Evolutionary conservation across 1,140 invertebrate species (phyloP), one percentile per base, ranked within the genome.

Genomic region (Anoplophora glabripennis): DNA sequence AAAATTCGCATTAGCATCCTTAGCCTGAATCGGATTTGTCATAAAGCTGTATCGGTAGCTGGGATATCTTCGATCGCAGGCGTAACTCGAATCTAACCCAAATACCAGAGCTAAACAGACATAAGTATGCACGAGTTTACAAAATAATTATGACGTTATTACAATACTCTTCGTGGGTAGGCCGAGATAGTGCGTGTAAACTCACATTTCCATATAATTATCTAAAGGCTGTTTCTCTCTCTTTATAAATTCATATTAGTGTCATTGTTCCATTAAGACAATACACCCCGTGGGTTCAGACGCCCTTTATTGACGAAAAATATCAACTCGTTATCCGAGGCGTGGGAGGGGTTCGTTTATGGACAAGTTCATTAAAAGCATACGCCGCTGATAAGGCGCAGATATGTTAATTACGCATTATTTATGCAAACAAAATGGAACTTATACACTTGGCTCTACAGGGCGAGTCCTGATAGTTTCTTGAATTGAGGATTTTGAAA

Each of bases 181-280:
- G 18, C 10, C 28, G 14, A n/a, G 59, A 60, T 48, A 61, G 53
- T 56, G 47, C 53, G 56, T 54, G 42, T 60, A 55, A 61, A 61
- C 49, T 51, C 42, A 56, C 38, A 56, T 61, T 61, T 53, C 15
- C 59, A 61, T 61, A 51, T 56, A 61, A 61, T 61, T 61, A 61
- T 61, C 57, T 59, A 59, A 59, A 59, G 57, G 49, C 38, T 61
- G 53, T 61, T 61, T 61, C 59, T 36, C 48, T 28, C 21, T 61
- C 46, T 61, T 61, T 56, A 61, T 61, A 61, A 60, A 61, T 61
- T 61, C 59, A 61, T 56, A 61, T 52, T 56, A 61, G 46, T 61
- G 53, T 61, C 53, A 61, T 61, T 61, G 59, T 61, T 61, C 59
- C 53, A 61, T 56, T 56, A 61, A 61, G 46, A 61, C 59, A 61